Evolutionary conservation across 2,888 invertebrate genomes (phyloP).

Genomic region (Lithophane semibrunnea): DNA sequence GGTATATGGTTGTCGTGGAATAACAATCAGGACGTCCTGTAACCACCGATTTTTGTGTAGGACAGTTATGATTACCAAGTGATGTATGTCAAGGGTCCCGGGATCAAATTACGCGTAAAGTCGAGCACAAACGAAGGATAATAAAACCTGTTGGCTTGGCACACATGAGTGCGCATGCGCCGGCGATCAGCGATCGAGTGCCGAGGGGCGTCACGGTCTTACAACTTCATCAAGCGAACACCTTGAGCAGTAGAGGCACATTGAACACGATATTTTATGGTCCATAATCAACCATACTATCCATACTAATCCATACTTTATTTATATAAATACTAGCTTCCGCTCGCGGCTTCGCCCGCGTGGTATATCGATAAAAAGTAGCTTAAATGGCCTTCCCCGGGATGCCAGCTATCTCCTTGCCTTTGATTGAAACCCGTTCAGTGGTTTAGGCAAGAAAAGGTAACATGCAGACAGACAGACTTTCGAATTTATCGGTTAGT

Average conservation of each 20-base stretch:
- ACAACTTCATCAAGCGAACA: conserved; percentile 46
- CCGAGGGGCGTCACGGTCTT: conserved; percentile 70
- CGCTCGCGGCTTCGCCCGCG: too few relatives aligned
- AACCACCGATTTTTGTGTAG: conserved; percentile 5
- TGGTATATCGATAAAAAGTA: too few relatives aligned
- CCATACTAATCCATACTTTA: too few relatives aligned
- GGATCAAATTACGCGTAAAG: conserved; percentile 43
- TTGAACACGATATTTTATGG: neutral
- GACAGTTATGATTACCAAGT: conserved; percentile 22
- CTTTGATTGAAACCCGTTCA: neutral
- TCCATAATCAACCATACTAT: neutral
- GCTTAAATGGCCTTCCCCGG: too few relatives aligned
- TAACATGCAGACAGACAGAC: too few relatives aligned
- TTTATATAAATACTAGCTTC: too few relatives aligned
- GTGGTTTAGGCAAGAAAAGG: too few relatives aligned
- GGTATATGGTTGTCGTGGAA: neutral
- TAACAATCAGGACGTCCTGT: conserved; percentile 11
- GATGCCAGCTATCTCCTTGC: too few relatives aligned
- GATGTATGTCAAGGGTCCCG: conserved; percentile 48
- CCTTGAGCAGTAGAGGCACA: conserved; percentile 5
- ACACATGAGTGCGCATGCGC: conserved; percentile 67
- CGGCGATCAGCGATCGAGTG: conserved; percentile 56
- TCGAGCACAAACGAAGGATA: conserved; percentile 58
- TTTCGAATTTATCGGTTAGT: too few relatives aligned
- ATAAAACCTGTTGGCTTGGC: conserved; percentile 66